Base-by-base conservation (phyloP, 1,140 invertebrate species). In the Microvelia longipes region DNA sequence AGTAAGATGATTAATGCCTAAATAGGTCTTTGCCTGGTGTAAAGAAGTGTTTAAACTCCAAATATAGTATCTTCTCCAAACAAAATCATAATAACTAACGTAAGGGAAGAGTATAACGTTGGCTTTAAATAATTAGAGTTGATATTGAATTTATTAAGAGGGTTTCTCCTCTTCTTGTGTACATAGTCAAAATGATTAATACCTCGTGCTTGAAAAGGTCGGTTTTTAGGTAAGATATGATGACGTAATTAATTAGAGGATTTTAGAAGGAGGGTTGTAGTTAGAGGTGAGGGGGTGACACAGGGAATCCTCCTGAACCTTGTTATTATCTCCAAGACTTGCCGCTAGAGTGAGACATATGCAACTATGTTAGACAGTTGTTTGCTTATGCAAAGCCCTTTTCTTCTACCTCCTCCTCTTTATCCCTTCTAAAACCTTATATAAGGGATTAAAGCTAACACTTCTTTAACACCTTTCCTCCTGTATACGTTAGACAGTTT, bases 371-470 rank as follows among this genome's bases (percentile, higher is more conserved):
- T 29, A 68, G 50, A 28, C 67, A 29, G 28, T 68, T 68, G 72
- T 68, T 72, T 64, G 25, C 65, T 69, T 25, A 73, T 68, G 63
- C 72, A 69, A 24, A 75, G 69, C 0, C 78, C 76, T 63, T 78
- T 78, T 77, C 76, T 61, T 77, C 78, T 2, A 78, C 75, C 28
- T 77, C 78, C n/a, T 65, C 66, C 25, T 70, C 70, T 14, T 69
- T 67, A 19, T 71, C 69, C 26, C 69, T 72, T 24, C 76, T 73
- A 27, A 60, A n/a, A n/a, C n/a, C n/a, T n/a, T n/a, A n/a, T n/a
- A n/a, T n/a, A n/a, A 50, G 19, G 35, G 35, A 50, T 50, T 50
- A 50, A 50, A 50, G 35, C 35, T 50, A 50, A 50, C 35, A 50
- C 35, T n/a, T 50, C 35, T 50, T 11, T 50, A 50, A 50, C 35